Evolutionary conservation across 2,113 vertebrate species (phyloP).

Genomic region (Oxygymnocypris stewartii): DNA sequence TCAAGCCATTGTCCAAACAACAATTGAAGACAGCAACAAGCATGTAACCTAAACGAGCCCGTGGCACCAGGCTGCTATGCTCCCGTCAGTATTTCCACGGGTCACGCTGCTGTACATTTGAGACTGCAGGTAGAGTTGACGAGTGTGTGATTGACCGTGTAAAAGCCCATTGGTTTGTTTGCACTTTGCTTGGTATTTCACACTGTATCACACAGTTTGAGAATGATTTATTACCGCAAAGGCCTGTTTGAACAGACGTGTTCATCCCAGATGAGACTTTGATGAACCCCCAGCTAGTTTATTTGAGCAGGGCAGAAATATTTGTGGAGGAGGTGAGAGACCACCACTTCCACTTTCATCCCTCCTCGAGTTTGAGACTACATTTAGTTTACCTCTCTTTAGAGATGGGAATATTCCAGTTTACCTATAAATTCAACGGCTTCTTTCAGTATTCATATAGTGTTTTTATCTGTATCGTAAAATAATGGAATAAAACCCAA

Average conservation of each 20-base stretch:
- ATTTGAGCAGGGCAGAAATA: slow-evolving; percentile 33
- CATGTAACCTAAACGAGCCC: background rate
- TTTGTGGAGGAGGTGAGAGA: slow-evolving; percentile 40
- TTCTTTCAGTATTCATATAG: slow-evolving; percentile 39
- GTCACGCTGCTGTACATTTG: background rate
- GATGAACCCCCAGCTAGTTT: slow-evolving; percentile 33
- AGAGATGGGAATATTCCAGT: background rate
- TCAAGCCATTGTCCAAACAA: slow-evolving; percentile 9
- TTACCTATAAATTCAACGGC: background rate
- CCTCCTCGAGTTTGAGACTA: slow-evolving; percentile 10
- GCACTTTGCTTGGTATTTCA: slow-evolving; percentile 12
- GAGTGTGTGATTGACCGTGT: slow-evolving; percentile 21
- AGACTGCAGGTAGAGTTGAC: slow-evolving; percentile 21
- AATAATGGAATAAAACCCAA: background rate
- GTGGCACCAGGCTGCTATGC: background rate
- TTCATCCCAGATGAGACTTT: slow-evolving; percentile 41
- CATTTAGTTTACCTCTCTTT: slow-evolving; percentile 22
- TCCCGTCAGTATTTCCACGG: slow-evolving; percentile 28
- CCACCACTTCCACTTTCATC: background rate
- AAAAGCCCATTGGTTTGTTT: slow-evolving; percentile 34
- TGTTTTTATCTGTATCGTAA: background rate
- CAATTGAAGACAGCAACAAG: background rate
- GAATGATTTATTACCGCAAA: slow-evolving; percentile 34
- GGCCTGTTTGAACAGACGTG: slow-evolving; percentile 23
- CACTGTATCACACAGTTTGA: slow-evolving; percentile 16